Evolutionary conservation across 92 coral and sea anemone species (phyloP).

Genomic region (Epizoanthus ramosus): DNA sequence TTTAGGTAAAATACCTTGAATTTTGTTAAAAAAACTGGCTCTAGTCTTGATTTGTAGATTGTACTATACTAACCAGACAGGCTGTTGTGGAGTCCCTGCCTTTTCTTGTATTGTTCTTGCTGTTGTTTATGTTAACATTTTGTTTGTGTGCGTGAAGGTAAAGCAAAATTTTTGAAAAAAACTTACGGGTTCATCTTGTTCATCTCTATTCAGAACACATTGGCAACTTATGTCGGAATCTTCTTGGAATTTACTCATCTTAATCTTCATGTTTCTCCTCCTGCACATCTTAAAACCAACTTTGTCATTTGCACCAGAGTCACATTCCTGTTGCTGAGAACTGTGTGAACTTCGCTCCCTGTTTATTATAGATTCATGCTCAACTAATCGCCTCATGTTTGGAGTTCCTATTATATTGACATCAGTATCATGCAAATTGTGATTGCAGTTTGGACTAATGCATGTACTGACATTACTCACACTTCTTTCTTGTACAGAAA

Average conservation of each 20-base stretch:
- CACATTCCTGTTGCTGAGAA: background rate
- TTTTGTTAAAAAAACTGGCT: no score
- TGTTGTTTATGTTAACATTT: no score
- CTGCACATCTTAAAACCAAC: background rate
- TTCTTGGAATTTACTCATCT: background rate
- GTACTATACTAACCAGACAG: no score
- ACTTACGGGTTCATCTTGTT: background rate
- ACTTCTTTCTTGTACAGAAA: background rate
- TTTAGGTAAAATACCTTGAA: no score
- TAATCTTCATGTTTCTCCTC: constrained; percentile 10
- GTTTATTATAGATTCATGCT: background rate
- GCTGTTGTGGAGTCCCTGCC: no score
- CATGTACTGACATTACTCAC: background rate
- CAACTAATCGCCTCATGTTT: background rate
- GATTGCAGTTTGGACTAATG: background rate
- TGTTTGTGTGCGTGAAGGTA: no score
- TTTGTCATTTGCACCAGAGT: background rate
- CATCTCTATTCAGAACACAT: background rate
- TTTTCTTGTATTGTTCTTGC: no score
- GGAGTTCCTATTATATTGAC: background rate
- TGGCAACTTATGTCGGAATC: no score
- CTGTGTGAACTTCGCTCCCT: background rate
- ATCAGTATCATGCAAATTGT: background rate
- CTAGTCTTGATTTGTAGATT: no score
- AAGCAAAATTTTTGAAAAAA: no score